Conservation (phyloP, 2,797 vertebrate species). For the Falco berigora region DNA sequence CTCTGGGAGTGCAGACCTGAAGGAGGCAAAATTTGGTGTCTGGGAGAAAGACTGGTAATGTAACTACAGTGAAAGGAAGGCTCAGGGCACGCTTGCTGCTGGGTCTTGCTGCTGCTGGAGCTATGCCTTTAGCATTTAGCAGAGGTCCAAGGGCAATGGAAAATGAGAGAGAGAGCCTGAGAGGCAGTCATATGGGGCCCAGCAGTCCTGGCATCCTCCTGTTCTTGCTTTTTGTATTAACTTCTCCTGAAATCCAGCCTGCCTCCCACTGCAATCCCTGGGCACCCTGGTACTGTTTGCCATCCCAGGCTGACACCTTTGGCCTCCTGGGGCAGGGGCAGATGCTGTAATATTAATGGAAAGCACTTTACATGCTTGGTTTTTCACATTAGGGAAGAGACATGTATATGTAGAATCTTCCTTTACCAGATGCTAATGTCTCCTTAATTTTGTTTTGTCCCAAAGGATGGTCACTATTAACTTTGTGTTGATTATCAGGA, state of each 20-base stretch:
- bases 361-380: not conserved
- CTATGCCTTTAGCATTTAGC: not conserved
- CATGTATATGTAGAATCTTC: not conserved
- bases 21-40: not conserved
- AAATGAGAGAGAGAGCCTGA: not conserved
- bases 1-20: not conserved
- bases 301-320: not conserved
- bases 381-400: not conserved
- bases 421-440: not conserved
- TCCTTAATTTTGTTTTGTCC: not conserved
- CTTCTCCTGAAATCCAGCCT: not conserved
- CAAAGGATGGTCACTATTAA: not conserved
- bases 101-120: not conserved
- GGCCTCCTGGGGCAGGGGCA: not conserved
- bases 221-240: not conserved
- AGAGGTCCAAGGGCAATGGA: not conserved
- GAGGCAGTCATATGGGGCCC: not conserved
- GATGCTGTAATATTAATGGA: not conserved
- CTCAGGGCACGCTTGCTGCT: not conserved
- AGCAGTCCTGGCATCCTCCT: not conserved
- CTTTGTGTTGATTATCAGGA: not conserved
- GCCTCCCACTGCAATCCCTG: not conserved
- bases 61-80: not conserved
- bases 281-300: not conserved
- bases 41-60: not conserved